Base-by-base conservation (phyloP, 2,797 vertebrate species). In the Melanotaenia parkinsoni region DNA sequence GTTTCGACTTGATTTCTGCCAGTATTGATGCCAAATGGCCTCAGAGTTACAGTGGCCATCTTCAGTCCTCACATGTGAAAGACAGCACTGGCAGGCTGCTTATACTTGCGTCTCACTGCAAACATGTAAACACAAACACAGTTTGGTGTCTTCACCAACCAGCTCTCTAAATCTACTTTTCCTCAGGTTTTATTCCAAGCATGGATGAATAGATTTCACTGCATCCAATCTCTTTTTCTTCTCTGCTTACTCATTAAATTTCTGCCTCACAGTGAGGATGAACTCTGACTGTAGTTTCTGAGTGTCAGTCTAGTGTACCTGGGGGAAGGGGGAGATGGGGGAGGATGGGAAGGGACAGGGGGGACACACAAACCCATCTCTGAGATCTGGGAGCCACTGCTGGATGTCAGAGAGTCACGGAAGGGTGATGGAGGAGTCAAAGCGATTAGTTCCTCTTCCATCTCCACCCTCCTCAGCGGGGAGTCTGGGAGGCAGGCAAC, bases 231-330 rank as follows among this genome's bases (percentile, higher is more conserved):
- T 58, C n/a, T 26, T 53, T 65, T 67, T 30, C 37, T 50, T 76
- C 75, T 57, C 68, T 67, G 26, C 37, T 30, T 70, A 32, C 32
- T 38, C 7, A 4, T 58, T 57, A 30, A 56, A 33, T 45, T 61
- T 67, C 60, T 43, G 67, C 74, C 79, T 99, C 96, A 99, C 96
- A 99, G 94, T 5, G 98, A 99, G 79, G 98, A 99, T 77, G 98
- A 99, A 90, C 98, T 99, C 95, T 99, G 98, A 87, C 96, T 95
- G 93, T 99, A 99, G 93, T 99, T 97, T 94, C 97, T 95, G 89
- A 99, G 96, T 66, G 96, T 94, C 63, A 99, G 95, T 26, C 95
- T 95, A 92, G 96, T 96, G 6, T 97, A 99, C 79, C 97, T 95
- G 53, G 97, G 97, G 0, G 97, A 97, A 0, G 97, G 97, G 83